Conservation (phyloP, 2,113 vertebrate genomes). For the Grantiella picta region DNA sequence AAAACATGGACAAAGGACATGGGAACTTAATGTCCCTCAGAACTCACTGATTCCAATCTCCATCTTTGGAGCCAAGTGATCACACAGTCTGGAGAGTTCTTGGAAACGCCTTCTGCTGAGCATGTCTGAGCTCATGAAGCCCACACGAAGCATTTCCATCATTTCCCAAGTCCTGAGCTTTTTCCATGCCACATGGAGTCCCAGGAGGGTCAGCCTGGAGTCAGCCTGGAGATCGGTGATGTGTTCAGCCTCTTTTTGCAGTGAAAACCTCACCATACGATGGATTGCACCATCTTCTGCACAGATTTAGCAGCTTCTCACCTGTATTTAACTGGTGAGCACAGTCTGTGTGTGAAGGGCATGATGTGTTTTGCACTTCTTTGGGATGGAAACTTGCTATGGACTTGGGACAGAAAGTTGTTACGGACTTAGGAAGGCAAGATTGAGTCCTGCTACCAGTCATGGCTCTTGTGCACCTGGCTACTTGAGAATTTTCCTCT, state of each 20-base stretch:
- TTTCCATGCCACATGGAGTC: not conserved
- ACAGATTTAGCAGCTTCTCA: not conserved
- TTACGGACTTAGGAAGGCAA: not conserved
- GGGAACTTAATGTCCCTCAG: not conserved
- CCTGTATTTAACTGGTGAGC: no score
- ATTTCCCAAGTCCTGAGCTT: not conserved
- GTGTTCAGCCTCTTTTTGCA: not conserved
- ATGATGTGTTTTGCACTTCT: not conserved
- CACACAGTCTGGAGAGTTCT: not conserved
- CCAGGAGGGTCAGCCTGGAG: not conserved
- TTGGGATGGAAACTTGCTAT: not conserved
- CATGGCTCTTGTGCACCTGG: not conserved
- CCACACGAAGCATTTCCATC: not conserved
- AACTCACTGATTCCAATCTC: not conserved
- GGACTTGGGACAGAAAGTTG: not conserved
- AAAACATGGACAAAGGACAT: not conserved
- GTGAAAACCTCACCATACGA: not conserved
- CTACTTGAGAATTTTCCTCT: not conserved
- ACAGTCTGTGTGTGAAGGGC: rapidly evolving
- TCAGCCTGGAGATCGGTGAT: not conserved
- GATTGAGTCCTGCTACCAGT: not conserved
- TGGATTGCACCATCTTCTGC: not conserved
- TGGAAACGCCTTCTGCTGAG: not conserved
- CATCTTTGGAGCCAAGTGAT: not conserved
- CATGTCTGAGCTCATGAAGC: not conserved